Evolutionary conservation across 2,113 vertebrate species (phyloP).

Genomic region (Sitta europaea): DNA sequence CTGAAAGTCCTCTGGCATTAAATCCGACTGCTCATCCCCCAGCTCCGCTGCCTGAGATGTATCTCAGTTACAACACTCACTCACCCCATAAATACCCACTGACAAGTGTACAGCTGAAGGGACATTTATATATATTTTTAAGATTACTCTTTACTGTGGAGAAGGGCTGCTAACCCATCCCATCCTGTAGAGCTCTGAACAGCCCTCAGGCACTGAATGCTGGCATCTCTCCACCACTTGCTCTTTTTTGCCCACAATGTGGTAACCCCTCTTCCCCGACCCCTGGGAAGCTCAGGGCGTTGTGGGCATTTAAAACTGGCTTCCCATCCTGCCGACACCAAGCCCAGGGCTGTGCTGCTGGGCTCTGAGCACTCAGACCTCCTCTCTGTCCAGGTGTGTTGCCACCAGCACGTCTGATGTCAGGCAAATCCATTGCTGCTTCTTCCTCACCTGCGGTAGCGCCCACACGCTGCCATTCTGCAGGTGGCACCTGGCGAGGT

Average conservation of each 20-base stretch:
- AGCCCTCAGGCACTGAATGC: background rate
- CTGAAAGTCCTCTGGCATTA: constrained; percentile 66
- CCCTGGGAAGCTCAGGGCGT: background rate
- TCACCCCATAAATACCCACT: constrained; percentile 60
- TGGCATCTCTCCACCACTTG: background rate
- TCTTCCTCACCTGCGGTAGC: background rate
- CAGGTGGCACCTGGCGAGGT: background rate
- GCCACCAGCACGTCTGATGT: background rate
- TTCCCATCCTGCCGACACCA: background rate
- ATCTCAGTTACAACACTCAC: constrained; percentile 39
- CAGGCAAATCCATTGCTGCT: background rate
- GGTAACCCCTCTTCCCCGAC: background rate
- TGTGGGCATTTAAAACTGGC: background rate
- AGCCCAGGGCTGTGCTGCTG: background rate
- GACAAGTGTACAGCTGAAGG: constrained; percentile 61
- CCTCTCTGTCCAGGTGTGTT: background rate
- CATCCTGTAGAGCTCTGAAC: background rate
- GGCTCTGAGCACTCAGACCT: background rate
- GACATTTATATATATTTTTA: background rate
- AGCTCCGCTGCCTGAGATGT: constrained; percentile 23
- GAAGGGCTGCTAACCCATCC: constrained; percentile 1
- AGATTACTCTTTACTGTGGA: background rate
- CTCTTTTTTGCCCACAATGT: background rate
- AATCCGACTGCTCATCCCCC: constrained; percentile 8
- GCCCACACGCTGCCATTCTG: background rate